phyloP scores from a whole-genome alignment of 2,113 vertebrate genomes.

The Lontra canadensis region DNA sequence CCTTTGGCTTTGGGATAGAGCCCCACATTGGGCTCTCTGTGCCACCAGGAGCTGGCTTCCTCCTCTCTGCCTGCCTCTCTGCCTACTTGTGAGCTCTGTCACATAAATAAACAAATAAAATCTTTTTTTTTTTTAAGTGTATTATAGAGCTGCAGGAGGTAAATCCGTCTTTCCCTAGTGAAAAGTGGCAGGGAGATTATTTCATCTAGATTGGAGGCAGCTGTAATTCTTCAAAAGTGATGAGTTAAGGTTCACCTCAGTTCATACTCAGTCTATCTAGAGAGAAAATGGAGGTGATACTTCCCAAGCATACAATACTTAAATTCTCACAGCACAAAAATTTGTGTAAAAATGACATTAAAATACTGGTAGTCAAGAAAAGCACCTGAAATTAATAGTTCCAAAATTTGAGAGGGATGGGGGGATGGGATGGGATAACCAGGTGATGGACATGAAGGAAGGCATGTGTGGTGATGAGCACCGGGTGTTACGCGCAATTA shows the following conservation, averaged over 20 bases:
- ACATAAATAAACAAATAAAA: too few relatives aligned
- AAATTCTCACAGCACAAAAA: neutral
- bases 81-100: too few relatives aligned
- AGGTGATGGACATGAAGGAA: too few relatives aligned
- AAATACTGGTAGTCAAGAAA: slow-evolving; percentile 4
- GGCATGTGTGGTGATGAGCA: too few relatives aligned
- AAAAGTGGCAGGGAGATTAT: neutral
- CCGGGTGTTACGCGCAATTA: too few relatives aligned
- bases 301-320: neutral
- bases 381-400: neutral
- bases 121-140: neutral
- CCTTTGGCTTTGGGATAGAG: too few relatives aligned
- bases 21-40: too few relatives aligned
- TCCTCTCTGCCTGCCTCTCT: too few relatives aligned
- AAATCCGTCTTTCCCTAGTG: neutral
- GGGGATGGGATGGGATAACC: too few relatives aligned
- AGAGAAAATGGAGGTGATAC: neutral
- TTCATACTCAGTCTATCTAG: neutral
- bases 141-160: neutral
- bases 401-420: neutral
- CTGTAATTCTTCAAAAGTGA: neutral
- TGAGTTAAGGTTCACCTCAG: neutral
- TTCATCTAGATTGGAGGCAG: neutral
- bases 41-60: too few relatives aligned
- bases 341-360: neutral